These are phyloP conservation scores for Leptosomus discolor DNA, from an alignment of 2,113 vertebrate genomes.

Conservation along the genomic window DNA sequence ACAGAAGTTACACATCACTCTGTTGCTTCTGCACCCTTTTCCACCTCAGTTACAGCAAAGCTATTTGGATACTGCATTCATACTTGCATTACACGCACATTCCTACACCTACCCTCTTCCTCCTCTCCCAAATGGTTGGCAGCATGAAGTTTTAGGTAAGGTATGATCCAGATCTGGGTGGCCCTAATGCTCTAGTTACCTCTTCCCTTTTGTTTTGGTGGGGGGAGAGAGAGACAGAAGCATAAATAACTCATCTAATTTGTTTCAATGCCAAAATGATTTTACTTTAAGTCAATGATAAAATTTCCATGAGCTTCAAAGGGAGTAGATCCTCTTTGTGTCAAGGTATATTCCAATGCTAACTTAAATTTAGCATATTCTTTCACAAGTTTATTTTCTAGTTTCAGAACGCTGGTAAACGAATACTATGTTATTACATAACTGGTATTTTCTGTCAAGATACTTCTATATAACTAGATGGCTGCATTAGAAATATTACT, in stretches of 20 bases:
- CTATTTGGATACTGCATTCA: not conserved
- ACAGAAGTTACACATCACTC: not conserved
- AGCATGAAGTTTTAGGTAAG: not conserved
- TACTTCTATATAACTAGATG: not conserved
- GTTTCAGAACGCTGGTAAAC: not conserved
- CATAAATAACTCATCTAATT: not conserved
- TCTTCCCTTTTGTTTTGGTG: not conserved
- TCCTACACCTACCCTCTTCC: not conserved
- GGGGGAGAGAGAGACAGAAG: not conserved
- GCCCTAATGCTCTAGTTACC: not conserved
- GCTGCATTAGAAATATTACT: not conserved
- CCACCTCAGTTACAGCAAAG: not conserved
- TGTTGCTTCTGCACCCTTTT: not conserved
- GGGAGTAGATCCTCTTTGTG: not conserved
- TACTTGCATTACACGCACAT: not conserved
- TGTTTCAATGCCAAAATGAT: not conserved
- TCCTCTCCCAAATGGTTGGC: not conserved
- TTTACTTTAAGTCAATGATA: not conserved
- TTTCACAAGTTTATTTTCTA: not conserved
- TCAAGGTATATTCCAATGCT: not conserved
- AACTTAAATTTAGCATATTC: not conserved
- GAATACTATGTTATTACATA: not conserved
- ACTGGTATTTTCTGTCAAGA: not conserved
- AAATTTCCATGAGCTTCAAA: not conserved
- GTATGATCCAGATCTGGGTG: not conserved